Evolutionary conservation across 2,888 invertebrate genomes (phyloP).

Genomic region (Phortica okadai): DNA sequence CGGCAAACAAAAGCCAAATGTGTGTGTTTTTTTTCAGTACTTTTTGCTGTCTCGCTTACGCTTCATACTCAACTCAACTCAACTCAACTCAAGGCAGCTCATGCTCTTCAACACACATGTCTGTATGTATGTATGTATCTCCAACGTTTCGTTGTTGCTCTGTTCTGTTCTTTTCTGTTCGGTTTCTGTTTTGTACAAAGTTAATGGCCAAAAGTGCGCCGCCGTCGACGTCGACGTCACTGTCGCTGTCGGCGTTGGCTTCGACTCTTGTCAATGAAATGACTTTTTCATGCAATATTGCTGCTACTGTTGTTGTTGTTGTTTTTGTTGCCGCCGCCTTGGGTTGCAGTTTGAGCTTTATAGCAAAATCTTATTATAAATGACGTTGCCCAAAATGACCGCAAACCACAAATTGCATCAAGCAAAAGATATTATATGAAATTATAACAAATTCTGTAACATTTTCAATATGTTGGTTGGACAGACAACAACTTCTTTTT

Average conservation of each 20-base stretch:
- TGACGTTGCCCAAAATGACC: conserved; percentile 53
- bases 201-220: conserved; percentile 1
- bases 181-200: conserved; percentile 19
- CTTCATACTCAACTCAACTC: not conserved
- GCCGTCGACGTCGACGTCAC: not conserved
- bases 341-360: conserved; percentile 6
- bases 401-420: conserved; percentile 36
- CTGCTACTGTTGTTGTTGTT: not conserved
- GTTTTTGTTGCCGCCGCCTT: not conserved
- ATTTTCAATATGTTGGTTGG: too few relatives aligned
- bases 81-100: too few relatives aligned
- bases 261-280: not conserved
- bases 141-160: too few relatives aligned
- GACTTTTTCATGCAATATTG: not conserved
- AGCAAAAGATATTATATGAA: not conserved
- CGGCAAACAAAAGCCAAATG: conserved; percentile 40
- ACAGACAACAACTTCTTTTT: too few relatives aligned
- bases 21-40: not conserved
- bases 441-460: too few relatives aligned
- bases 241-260: too few relatives aligned
- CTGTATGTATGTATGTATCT: too few relatives aligned
- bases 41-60: conserved; percentile 24
- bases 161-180: not conserved
- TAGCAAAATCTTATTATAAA: conserved; percentile 58
- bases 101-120: too few relatives aligned